Base-by-base conservation (phyloP, 2,797 vertebrate species). In the Acomys russatus region DNA sequence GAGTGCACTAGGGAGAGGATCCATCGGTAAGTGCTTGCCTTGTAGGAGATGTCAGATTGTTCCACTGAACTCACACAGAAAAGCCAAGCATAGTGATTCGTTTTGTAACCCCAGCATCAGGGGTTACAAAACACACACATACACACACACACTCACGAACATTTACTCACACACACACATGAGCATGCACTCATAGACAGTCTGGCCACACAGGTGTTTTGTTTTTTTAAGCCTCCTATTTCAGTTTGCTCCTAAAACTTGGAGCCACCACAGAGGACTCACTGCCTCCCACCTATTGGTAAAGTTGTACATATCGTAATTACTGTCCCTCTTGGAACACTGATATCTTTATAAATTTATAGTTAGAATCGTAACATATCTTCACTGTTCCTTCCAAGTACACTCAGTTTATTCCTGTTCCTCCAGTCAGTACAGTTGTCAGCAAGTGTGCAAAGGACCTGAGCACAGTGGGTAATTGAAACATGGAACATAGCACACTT, bases 181-280 rank as follows among this genome's bases (percentile, higher is more conserved):
- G 44, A 44, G 44, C 44, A 44, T 44, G 44, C 44, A 44, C 44
- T 44, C 44, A 44, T 4, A 44, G 3, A 44, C 11, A 68, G 28
- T 10, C 38, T 68, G 54, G 89, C 22, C 35, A 30, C 3, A 63
- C 6, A 56, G 3, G 82, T 33, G 7, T 95, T 80, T 51, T 95
- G 90, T 17, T 87, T 83, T 66, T 93, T 94, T 78, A 95, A 94
- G 61, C 44, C 87, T 91, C 9, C 33, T 82, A 54, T 90, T 90
- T 94, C 86, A 88, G 22, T 91, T 90, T 61, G 44, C 51, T 76
- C 59, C 64, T 95, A 63, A 89, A 95, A 44, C n/a, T 22, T 9
- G 74, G 68, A 93, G 4, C 33, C 44, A 44, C 38, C 56, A 51
- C 35, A 63, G 20, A 54, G 90, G 51, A 70, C 56, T 49, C 56